Evolutionary conservation across 2,113 vertebrate species (phyloP).

Genomic region (Grammomys dolichurus): DNA sequence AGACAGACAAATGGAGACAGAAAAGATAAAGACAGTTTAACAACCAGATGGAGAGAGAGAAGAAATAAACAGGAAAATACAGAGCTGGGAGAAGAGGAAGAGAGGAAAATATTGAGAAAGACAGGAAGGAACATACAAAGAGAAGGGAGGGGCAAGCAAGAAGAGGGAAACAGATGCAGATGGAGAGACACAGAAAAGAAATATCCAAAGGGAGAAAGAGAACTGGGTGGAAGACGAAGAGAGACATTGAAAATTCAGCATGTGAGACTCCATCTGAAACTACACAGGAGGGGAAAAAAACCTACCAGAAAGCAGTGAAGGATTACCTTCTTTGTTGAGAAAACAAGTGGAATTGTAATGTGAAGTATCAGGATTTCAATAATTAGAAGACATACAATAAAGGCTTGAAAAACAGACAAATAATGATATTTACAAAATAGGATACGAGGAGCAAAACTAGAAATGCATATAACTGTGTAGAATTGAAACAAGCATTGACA

Average conservation of each 20-base stretch:
- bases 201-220: neutral
- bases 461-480: neutral
- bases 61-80: neutral
- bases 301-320: neutral
- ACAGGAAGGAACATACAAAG: neutral
- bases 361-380: neutral
- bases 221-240: accelerated
- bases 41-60: neutral
- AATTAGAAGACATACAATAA: neutral
- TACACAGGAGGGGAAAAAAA: neutral
- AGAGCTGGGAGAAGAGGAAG: neutral
- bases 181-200: neutral
- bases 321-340: neutral
- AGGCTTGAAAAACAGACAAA: neutral
- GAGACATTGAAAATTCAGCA: neutral
- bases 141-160: neutral
- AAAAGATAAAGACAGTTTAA: too few species aligned
- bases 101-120: neutral
- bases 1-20: neutral
- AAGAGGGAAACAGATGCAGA: neutral
- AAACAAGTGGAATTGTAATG: neutral
- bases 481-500: neutral
- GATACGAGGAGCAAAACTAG: neutral
- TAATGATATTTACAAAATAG: neutral
- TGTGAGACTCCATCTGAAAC: neutral